Percentiles rank a stretch among this genome's conserved stretches.
Evolutionary conservation across 1,140 invertebrate genomes (phyloP).

Genomic region (Physella acuta): DNA sequence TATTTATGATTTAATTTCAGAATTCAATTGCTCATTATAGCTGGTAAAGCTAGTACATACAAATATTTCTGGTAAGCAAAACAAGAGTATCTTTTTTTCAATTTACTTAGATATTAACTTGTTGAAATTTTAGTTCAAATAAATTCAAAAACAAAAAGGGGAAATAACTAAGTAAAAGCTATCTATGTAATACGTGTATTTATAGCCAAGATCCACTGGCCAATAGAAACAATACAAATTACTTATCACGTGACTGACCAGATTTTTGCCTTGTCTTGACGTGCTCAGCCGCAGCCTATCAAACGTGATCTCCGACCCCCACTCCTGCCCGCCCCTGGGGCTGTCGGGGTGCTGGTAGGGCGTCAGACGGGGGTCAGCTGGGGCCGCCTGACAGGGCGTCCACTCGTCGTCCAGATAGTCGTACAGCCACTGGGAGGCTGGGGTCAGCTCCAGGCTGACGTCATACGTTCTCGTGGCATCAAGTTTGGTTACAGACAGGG

Average conservation of each 20-base stretch:
- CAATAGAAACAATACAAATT: too few relatives aligned
- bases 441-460: slow-evolving; percentile 1
- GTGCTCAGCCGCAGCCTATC: slow-evolving; percentile 14
- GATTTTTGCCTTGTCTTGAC: not conserved
- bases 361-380: not conserved
- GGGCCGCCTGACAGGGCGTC: not conserved
- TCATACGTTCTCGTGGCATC: not conserved
- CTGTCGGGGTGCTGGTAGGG: slow-evolving; percentile 13
- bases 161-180: too few relatives aligned
- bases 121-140: too few relatives aligned
- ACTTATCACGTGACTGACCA: not conserved
- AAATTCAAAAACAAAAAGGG: too few relatives aligned
- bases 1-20: too few relatives aligned
- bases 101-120: too few relatives aligned
- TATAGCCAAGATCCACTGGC: too few relatives aligned
- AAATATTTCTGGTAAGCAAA: too few relatives aligned
- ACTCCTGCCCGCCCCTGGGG: not conserved
- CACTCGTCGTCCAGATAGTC: slow-evolving; percentile 11
- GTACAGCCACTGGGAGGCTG: not conserved
- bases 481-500: not conserved
- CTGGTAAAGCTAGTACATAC: too few relatives aligned
- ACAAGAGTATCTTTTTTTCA: too few relatives aligned
- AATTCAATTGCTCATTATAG: too few relatives aligned
- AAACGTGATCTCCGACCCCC: not conserved
- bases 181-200: too few relatives aligned